phyloP scores from a whole-genome alignment of 1,140 invertebrate species.

The Eumeta japonica region DNA sequence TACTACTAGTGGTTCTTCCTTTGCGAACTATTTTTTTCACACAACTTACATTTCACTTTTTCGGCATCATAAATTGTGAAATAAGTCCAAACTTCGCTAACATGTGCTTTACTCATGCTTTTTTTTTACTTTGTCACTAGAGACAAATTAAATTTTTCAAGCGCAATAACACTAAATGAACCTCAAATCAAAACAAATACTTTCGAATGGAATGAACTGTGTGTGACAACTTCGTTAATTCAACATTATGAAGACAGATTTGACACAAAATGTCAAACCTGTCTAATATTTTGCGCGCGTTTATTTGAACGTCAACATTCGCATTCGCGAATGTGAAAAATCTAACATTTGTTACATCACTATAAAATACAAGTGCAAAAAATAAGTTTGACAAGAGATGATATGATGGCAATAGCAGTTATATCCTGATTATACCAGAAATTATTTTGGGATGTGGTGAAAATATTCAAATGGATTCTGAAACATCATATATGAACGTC shows the following conservation, averaged over 20 bases:
- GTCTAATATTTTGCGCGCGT: conserved; percentile 10
- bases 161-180: conserved; percentile 11
- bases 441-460: too few species aligned
- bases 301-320: too few species aligned
- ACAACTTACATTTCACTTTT: conserved; percentile 13
- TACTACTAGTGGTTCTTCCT: conserved; percentile 9
- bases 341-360: conserved; percentile 9
- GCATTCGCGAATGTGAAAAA: too few species aligned
- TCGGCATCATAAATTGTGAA: conserved; percentile 12
- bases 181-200: conserved; percentile 10
- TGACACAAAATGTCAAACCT: conserved; percentile 5
- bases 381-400: too few species aligned
- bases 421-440: too few species aligned
- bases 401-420: too few species aligned
- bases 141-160: conserved; percentile 13
- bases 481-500: too few species aligned
- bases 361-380: too few species aligned
- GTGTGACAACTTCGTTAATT: conserved; percentile 11
- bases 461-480: too few species aligned
- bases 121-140: conserved; percentile 9
- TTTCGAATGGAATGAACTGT: conserved; percentile 14
- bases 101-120: too few species aligned
- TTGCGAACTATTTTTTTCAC: conserved; percentile 11
- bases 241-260: too few species aligned
- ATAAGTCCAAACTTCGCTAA: conserved; percentile 13